Evolutionary conservation across 1,140 invertebrate genomes (phyloP).

Genomic region (Tetraneura akinire): DNA sequence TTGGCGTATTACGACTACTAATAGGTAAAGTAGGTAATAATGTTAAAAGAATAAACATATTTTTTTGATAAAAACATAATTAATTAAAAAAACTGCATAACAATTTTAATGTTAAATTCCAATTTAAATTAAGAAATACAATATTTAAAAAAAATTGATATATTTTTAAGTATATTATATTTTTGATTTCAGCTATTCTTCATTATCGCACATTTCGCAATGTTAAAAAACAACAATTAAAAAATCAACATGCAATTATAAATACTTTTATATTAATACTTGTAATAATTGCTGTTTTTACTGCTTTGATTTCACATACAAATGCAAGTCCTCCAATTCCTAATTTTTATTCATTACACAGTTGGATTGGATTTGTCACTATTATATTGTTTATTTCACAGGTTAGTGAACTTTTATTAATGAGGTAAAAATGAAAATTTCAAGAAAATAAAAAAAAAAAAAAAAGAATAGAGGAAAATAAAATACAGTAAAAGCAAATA

Average conservation of each 20-base stretch:
- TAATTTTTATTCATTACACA: constrained; percentile 83
- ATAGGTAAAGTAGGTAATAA: too few relatives aligned
- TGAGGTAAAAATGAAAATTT: too few relatives aligned
- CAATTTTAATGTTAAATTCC: too few relatives aligned
- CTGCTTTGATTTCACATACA: constrained; percentile 86
- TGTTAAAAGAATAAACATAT: too few relatives aligned
- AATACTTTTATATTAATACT: constrained; percentile 1
- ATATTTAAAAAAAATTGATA: too few relatives aligned
- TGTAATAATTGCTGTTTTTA: constrained; percentile 68
- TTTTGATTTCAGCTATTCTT: constrained; percentile 69
- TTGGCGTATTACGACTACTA: too few relatives aligned
- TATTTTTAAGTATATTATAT: neutral
- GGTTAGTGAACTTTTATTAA: constrained; percentile 62
- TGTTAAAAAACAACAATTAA: constrained; percentile 73
- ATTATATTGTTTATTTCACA: constrained; percentile 76
- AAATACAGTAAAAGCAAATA: too few relatives aligned
- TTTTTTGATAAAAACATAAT: too few relatives aligned
- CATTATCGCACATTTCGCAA: constrained; percentile 80
- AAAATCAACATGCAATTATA: constrained; percentile 70
- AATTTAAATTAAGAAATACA: too few relatives aligned
- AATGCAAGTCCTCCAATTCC: constrained; percentile 65
- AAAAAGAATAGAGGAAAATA: too few relatives aligned
- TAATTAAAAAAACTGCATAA: too few relatives aligned
- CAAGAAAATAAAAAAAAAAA: too few relatives aligned
- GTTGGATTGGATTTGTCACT: constrained; percentile 79